Evolutionary conservation across 2,888 invertebrate species (phyloP).

Genomic region (Malachius bipustulatus): DNA sequence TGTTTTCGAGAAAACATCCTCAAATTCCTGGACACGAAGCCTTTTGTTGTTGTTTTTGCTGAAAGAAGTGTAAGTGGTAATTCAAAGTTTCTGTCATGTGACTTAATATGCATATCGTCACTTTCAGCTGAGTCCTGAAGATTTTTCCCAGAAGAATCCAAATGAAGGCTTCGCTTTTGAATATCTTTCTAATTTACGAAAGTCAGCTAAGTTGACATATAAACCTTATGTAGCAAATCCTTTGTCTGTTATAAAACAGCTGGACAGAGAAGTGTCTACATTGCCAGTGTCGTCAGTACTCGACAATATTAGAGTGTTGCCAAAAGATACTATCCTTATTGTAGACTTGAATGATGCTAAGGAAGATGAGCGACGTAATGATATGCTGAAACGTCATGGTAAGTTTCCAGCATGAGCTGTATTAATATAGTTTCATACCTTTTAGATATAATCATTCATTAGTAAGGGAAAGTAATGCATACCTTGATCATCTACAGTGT

Average conservation of each 20-base stretch:
- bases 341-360: conserved; percentile 46
- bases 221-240: conserved; percentile 52
- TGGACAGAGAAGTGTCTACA: conserved; percentile 32
- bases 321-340: conserved; percentile 40
- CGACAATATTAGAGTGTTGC: conserved; percentile 30
- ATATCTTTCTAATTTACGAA: conserved; percentile 32
- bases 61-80: conserved; percentile 39
- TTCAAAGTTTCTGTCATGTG: too few relatives aligned
- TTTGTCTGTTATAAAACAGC: conserved; percentile 41
- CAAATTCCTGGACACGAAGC: conserved; percentile 27
- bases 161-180: conserved; percentile 34
- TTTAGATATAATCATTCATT: too few relatives aligned
- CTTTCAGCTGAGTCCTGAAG: conserved; percentile 38
- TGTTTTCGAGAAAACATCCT: conserved; percentile 31
- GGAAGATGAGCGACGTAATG: conserved; percentile 42
- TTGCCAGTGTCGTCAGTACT: conserved; percentile 26
- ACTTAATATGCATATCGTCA: too few relatives aligned
- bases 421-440: not conserved
- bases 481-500: too few relatives aligned
- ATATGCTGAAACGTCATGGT: conserved; percentile 49
- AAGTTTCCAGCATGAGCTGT: conserved; percentile 25
- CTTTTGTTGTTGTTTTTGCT: conserved; percentile 39
- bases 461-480: too few relatives aligned
- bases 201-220: conserved; percentile 38
- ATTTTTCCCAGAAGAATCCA: conserved; percentile 36